Base-by-base conservation (phyloP, 2,888 invertebrate genomes). In the Lochmaea capreae region DNA sequence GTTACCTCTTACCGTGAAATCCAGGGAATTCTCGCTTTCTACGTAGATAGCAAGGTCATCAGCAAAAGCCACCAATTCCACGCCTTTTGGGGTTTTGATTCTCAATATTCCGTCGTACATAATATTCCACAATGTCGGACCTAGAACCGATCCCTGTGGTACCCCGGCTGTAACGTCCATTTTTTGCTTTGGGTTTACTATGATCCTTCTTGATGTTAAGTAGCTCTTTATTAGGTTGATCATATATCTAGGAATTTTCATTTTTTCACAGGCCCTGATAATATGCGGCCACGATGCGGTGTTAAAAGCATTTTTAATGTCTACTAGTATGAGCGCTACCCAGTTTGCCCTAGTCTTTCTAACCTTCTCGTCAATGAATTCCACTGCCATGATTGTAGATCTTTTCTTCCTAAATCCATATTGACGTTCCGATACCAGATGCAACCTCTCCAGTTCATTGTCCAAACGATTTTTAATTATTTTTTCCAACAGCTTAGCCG, bases 291-390 rank as follows among this genome's bases (percentile, higher is more conserved):
- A 46, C 5, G 16, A 16, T 3, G 63, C 43, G 14, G 63, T 43
- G 43, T 63, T 63, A 18, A 63, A 63, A 2, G 63, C 63, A 16
- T 63, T 16, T 42, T 63, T 43, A 26, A 63, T 16, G 18, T 63
- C 46, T 3, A 46, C 11, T 6, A 18, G 16, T 6, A 63, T 43
- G 14, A 63, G 43, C 18, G 43, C 46, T n/a, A 43, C 42, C 33
- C 62, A 62, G 43, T 43, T 43, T 12, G 12, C 43, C 18, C 26
- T 42, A 18, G 11, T 39, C 18, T 63, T 42, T 16, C 2, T 9
- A 14, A 9, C 18, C 18, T 16, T 16, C 8, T 12, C 9, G 18
- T 16, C 42, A 14, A 39, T 10, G 22, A 63, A 14, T 43, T 63
- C 43, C 11, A 42, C 16, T 10, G 43, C 18, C 16, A 16, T 10